Percentiles rank a stretch among this genome's conserved stretches.
These are phyloP conservation scores for Ctenoplectra terminalis DNA, from an alignment of 1,140 invertebrate genomes.

Conservation along the genomic window DNA sequence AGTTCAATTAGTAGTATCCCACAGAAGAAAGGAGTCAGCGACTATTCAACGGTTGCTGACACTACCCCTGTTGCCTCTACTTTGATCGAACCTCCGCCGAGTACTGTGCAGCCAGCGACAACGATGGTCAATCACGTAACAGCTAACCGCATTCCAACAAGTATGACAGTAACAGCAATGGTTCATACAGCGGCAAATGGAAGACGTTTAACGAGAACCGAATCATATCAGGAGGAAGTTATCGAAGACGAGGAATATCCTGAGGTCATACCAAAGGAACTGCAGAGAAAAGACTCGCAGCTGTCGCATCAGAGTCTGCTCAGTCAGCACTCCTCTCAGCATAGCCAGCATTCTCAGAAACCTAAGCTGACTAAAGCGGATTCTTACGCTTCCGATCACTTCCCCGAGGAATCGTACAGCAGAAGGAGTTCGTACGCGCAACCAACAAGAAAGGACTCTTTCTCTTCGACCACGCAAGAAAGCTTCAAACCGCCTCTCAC, in stretches of 20 bases:
- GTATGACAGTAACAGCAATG: constrained; percentile 77
- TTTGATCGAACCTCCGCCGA: constrained; percentile 72
- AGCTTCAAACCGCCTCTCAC: constrained; percentile 68
- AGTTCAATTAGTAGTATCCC: constrained; percentile 83
- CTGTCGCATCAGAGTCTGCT: constrained; percentile 75
- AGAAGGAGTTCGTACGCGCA: constrained; percentile 71
- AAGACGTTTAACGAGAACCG: constrained; percentile 74
- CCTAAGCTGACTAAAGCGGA: constrained; percentile 76
- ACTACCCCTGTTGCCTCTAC: constrained; percentile 69
- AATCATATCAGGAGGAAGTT: constrained; percentile 77
- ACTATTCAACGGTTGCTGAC: constrained; percentile 79
- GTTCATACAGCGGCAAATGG: constrained; percentile 75
- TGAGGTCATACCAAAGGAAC: constrained; percentile 74
- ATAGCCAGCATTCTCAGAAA: constrained; percentile 73
- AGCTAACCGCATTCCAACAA: constrained; percentile 72
- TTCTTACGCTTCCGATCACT: constrained; percentile 78
- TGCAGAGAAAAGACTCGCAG: constrained; percentile 78
- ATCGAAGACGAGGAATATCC: constrained; percentile 76
- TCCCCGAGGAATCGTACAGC: constrained; percentile 69
- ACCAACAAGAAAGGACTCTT: constrained; percentile 73
- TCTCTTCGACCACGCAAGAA: constrained; percentile 75
- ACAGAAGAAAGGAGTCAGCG: constrained; percentile 74
- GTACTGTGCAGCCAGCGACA: constrained; percentile 56
- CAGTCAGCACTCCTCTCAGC: constrained; percentile 69
- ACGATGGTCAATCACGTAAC: constrained; percentile 74